Evolutionary conservation across 2,888 invertebrate genomes (phyloP), one percentile per base, ranked within the genome.

Genomic region (Zaprionus obscuricornis): DNA sequence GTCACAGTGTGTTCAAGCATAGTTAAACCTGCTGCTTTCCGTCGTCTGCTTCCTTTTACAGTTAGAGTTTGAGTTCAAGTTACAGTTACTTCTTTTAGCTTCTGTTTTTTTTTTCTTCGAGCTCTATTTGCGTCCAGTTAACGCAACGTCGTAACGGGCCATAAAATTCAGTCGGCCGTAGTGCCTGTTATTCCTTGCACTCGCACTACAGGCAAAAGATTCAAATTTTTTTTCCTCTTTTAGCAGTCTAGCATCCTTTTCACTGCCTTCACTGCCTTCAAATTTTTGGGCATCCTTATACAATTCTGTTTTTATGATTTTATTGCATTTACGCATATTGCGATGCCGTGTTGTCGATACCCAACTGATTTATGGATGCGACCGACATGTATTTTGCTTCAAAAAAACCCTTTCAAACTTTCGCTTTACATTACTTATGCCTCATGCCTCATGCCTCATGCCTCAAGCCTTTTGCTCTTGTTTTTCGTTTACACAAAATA

Each of bases 291-390:
- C n/a, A n/a, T n/a, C 60, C 70, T 63, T 49, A 58, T 57, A 75
- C 76, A 78, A 78, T 77, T 75, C 73, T n/a, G n/a, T 40, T 76
- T 86, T 84, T 87, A 86, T 85, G 81, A 74, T 87, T 85, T 84
- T 85, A 86, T 85, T 86, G 77, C 83, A 70, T 79, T 79, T 74
- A 84, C 72, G 74, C 74, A 79, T 83, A 79, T 85, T 82, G 85
- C 68, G 68, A 58, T 56, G 46, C 27, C 47, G 37, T 57, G 34
- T 39, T 59, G 66, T 47, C 70, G 69, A 63, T 73, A 68, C 65
- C 68, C 75, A 75, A 85, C 83, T 87, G 87, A 86, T 87, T 86
- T 86, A 86, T 86, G 86, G 40, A 60, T 33, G 70, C 66, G 66
- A 75, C 74, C 54, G 47, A n/a, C n/a, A n/a, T n/a, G n/a, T n/a